phyloP scores from a whole-genome alignment of 2,888 invertebrate species.

The Brachyopa scutellaris region DNA sequence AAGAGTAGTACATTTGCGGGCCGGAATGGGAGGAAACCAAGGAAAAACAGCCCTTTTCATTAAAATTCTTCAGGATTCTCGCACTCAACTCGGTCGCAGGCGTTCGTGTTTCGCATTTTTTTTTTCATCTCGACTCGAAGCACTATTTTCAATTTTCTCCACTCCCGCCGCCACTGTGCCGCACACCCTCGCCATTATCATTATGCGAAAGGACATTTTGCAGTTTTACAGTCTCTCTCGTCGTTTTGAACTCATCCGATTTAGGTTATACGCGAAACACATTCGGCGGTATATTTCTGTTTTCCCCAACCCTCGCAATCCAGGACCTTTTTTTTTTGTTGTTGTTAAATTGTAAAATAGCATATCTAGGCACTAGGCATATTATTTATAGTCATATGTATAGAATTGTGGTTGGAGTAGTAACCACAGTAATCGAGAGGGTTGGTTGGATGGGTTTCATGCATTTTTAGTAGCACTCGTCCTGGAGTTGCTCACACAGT shows the following conservation, averaged over 20 bases:
- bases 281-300: constrained; percentile 22
- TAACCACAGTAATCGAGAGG: not conserved
- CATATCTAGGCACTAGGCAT: constrained; percentile 45
- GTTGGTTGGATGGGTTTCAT: constrained; percentile 33
- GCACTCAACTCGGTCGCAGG: constrained; percentile 41
- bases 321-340: constrained; percentile 1
- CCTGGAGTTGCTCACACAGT: not conserved
- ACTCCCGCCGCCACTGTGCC: not conserved
- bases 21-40: not conserved
- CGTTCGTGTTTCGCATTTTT: constrained; percentile 54
- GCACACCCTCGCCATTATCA: not conserved
- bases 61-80: constrained; percentile 54
- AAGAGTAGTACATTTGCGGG: not conserved
- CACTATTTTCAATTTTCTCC: constrained; percentile 50
- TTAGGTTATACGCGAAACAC: constrained; percentile 45
- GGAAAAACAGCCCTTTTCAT: constrained; percentile 42
- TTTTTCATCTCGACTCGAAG: not conserved
- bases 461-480: constrained; percentile 29
- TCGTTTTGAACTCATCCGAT: constrained; percentile 55
- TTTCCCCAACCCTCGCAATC: too few species aligned
- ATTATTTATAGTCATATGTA: constrained; percentile 18
- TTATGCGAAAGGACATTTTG: constrained; percentile 35
- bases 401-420: not conserved
- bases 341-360: constrained; percentile 20
- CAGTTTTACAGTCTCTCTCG: constrained; percentile 1